A percentile compares a stretch with the other conserved stretches of the same genome.
Evolutionary conservation across 2,113 vertebrate species (phyloP).

Genomic region (Phyllostomus hastatus): DNA sequence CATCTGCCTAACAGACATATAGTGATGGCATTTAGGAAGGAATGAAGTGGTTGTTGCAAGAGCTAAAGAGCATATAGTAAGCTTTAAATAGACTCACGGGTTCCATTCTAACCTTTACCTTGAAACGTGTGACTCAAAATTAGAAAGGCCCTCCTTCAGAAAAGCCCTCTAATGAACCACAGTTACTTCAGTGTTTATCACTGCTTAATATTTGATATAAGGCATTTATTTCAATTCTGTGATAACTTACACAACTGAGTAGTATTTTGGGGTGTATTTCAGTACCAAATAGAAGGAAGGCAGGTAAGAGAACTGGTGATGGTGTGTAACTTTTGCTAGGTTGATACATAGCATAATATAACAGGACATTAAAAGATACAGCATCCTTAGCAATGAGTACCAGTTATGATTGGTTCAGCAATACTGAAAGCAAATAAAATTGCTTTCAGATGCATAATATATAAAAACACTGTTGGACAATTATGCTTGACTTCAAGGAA

Average conservation of each 20-base stretch:
- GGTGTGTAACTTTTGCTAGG: background rate
- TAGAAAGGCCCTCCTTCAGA: background rate
- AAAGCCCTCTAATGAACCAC: background rate
- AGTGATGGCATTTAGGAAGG: background rate
- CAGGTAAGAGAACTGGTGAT: background rate
- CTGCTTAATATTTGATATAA: slow-evolving; percentile 30
- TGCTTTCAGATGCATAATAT: background rate
- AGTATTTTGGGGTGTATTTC: background rate
- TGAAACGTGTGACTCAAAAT: background rate
- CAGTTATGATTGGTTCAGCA: background rate
- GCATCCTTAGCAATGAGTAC: background rate
- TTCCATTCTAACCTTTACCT: background rate
- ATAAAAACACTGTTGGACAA: background rate
- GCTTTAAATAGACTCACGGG: background rate
- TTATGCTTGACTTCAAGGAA: slow-evolving; percentile 56
- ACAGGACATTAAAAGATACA: background rate
- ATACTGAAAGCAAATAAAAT: background rate
- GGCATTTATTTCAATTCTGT: slow-evolving; percentile 26
- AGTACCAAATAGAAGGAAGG: slow-evolving; percentile 12
- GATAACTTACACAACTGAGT: slow-evolving; percentile 15
- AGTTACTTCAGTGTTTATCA: background rate
- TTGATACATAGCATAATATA: background rate
- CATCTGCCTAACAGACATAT: background rate
- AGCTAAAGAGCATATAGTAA: background rate
- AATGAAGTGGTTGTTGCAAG: background rate